A percentile compares a stretch with the other conserved stretches of the same genome.
phyloP scores from a whole-genome alignment of 2,797 vertebrate species.

The Lepilemur septentrionalis region DNA sequence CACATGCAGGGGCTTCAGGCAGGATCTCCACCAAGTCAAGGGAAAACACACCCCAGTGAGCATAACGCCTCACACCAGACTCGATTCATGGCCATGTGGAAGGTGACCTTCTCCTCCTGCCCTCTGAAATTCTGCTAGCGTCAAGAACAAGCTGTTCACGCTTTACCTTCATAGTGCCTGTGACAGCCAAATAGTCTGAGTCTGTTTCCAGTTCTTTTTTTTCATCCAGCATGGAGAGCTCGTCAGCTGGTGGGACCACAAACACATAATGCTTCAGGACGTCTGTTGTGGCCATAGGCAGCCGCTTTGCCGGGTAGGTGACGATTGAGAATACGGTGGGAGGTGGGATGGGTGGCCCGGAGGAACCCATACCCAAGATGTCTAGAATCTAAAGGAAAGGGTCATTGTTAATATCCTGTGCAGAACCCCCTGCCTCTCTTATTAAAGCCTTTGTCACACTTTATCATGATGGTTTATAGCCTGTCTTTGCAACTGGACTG shows the following conservation, averaged over 20 bases:
- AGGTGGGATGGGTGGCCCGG: slow-evolving; percentile 86
- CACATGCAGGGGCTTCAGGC: accelerated
- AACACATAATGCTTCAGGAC: slow-evolving; percentile 86
- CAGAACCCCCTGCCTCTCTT: not conserved
- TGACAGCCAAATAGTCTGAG: not conserved
- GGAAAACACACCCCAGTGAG: not conserved
- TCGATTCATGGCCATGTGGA: accelerated
- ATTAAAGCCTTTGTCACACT: not conserved
- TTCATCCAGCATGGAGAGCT: slow-evolving; percentile 62
- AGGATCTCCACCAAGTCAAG: accelerated
- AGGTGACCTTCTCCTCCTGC: not conserved
- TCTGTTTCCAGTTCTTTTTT: slow-evolving; percentile 80
- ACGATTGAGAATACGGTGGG: slow-evolving; percentile 87
- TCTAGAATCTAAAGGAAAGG: slow-evolving; percentile 88
- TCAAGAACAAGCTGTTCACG: not conserved
- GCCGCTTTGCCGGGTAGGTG: slow-evolving; percentile 84
- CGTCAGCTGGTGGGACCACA: slow-evolving; percentile 72
- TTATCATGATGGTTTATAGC: not conserved
- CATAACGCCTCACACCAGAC: no score
- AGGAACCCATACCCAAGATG: slow-evolving; percentile 87
- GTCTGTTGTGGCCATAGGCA: slow-evolving; percentile 42
- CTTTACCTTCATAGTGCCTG: slow-evolving; percentile 79
- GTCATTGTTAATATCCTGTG: not conserved
- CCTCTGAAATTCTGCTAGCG: not conserved
- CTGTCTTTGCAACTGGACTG: not conserved